Evolutionary conservation across 2,888 invertebrate species (phyloP).

Genomic region (Periphyllus acericola): DNA sequence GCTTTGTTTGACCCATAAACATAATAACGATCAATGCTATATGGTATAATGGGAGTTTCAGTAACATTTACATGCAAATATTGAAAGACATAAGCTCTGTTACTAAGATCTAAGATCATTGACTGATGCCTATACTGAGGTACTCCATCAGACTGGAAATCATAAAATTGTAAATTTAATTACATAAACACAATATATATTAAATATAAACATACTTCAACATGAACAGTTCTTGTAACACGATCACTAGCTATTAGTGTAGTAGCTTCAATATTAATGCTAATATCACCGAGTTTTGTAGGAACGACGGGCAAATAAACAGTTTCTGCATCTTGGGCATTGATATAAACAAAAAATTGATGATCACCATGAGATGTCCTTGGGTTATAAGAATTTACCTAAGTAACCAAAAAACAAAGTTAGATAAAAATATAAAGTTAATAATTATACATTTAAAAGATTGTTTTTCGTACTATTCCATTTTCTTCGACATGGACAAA

Average conservation of each 20-base stretch:
- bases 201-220: constrained; percentile 71
- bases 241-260: constrained; percentile 80
- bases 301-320: constrained; percentile 93
- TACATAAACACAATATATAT: constrained; percentile 19
- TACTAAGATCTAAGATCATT: constrained; percentile 89
- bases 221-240: constrained; percentile 74
- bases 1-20: constrained; percentile 93
- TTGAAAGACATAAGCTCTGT: constrained; percentile 89
- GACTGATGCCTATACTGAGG: constrained; percentile 94
- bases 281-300: constrained; percentile 78
- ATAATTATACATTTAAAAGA: not conserved
- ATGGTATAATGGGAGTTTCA: constrained; percentile 91
- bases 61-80: constrained; percentile 96
- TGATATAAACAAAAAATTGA: constrained; percentile 91
- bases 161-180: constrained; percentile 33
- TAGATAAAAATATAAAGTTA: not conserved
- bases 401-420: constrained; percentile 44
- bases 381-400: constrained; percentile 85
- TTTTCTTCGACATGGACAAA: constrained; percentile 91
- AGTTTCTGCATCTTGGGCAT: constrained; percentile 80
- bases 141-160: constrained; percentile 82
- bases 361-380: constrained; percentile 92
- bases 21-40: constrained; percentile 90
- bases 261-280: constrained; percentile 80
- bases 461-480: constrained; percentile 74